Evolutionary conservation across 2,797 vertebrate species (phyloP), one percentile per base, ranked within the genome.

Genomic region (Petrocephalus sullivani): DNA sequence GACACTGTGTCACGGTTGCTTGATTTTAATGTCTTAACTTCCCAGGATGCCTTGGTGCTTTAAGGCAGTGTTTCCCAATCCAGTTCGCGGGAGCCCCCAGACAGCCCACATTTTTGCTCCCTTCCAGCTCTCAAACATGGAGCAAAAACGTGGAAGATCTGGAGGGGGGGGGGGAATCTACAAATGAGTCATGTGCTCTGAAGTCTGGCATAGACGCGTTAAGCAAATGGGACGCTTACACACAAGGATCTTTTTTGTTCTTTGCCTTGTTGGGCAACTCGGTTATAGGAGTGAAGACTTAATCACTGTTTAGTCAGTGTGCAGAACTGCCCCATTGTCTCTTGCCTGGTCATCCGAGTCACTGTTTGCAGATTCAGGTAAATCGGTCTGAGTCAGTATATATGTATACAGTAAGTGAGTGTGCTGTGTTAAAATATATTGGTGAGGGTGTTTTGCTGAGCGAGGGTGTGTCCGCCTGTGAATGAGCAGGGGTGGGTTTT

Each of bases 11-110:
- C 88, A 75, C 4, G 60, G 86, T 75, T 14, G 28, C 60, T 33
- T 8, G 57, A 53, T 86, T 86, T 86, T 88, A 83, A 88, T 85
- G 83, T 89, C 78, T 56, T 71, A 53, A 87, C 57, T 61, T 49
- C 8, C 57, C 12, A 64, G 57, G 58, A 61, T 87, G 57, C 21
- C 41, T 46, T 12, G 60, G 0, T 64, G 58, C 58, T 49, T 37
- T 46, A 37, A 23, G 37, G 41, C 33, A 71, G 10, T 37, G 64
- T 37, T 71, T 37, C 64, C 28, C 23, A 37, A 12, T 71, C 4
- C 28, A 28, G 64, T 71, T 10, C 28, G 4, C 10, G 12, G 64
- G 10, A 23, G 28, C 0, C 9, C 9, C 60, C 60, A 67, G 61
- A 10, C 60, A 4, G 60, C 10, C 21, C 60, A 64, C 21, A 1